Evolutionary conservation across 1,140 invertebrate species (phyloP).

Genomic region (Drosophila funebris): DNA sequence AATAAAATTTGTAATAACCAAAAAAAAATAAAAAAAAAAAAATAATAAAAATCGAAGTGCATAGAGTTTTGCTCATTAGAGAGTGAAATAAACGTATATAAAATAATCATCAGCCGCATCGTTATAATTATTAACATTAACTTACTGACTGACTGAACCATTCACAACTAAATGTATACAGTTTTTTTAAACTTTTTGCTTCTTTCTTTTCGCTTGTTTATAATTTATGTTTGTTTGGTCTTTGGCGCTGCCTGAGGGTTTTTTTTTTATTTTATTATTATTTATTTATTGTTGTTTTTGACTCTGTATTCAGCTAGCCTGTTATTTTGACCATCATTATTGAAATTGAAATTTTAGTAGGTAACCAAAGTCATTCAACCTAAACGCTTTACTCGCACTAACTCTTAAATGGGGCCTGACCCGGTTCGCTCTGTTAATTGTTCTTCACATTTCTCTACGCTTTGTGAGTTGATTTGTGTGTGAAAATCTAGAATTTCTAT

Average conservation of each 20-base stretch:
- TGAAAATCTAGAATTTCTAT: slow-evolving; percentile 5
- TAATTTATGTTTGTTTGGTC: slow-evolving; percentile 44
- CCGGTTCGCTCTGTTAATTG: slow-evolving; percentile 48
- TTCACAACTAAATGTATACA: slow-evolving; percentile 9
- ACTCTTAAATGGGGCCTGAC: slow-evolving; percentile 32
- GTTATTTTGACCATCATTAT: slow-evolving; percentile 49
- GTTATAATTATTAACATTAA: slow-evolving; percentile 71
- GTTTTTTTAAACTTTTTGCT: slow-evolving; percentile 15
- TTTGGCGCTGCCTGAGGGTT: slow-evolving; percentile 19
- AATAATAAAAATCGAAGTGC: slow-evolving; percentile 20
- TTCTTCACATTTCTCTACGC: slow-evolving; percentile 33
- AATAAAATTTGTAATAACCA: slow-evolving; percentile 43
- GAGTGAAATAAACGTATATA: slow-evolving; percentile 54
- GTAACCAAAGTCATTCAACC: slow-evolving; percentile 70
- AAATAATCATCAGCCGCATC: slow-evolving; percentile 53
- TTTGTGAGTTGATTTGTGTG: slow-evolving; percentile 12
- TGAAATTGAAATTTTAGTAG: slow-evolving; percentile 69
- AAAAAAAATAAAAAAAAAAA: slow-evolving; percentile 25
- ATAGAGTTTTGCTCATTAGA: slow-evolving; percentile 48
- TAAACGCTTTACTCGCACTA: slow-evolving; percentile 40
- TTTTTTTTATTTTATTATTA: too few species aligned
- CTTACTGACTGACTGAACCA: slow-evolving; percentile 68
- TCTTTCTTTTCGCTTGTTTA: slow-evolving; percentile 36
- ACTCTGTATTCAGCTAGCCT: slow-evolving; percentile 6
- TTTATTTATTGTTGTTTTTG: slow-evolving; percentile 1